These are phyloP conservation scores for Acronicta aceris DNA, from an alignment of 2,888 invertebrate genomes.

Conservation along the genomic window DNA sequence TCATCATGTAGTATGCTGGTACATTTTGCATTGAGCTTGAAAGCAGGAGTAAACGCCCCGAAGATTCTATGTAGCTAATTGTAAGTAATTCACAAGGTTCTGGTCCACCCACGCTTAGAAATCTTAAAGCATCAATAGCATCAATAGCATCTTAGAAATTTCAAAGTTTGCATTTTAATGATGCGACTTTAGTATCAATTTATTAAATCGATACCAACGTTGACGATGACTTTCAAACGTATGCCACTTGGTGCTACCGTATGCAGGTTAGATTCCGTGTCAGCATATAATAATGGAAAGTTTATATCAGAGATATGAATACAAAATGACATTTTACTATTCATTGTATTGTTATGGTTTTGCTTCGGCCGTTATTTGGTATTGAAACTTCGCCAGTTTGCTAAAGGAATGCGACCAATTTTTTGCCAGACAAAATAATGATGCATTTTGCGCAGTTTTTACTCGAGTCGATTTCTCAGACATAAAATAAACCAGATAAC, in stretches of 20 bases:
- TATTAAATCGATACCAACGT: constrained; percentile 3
- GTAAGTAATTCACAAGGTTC: not conserved
- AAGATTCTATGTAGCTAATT: constrained; percentile 4
- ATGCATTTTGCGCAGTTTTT: constrained; percentile 27
- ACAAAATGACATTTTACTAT: constrained; percentile 32
- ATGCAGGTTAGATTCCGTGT: constrained; percentile 49
- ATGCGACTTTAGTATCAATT: constrained; percentile 24
- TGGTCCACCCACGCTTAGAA: too few relatives aligned
- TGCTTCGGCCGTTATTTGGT: constrained; percentile 15
- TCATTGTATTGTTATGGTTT: constrained; percentile 23
- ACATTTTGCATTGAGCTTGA: not conserved
- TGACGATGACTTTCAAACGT: constrained; percentile 36
- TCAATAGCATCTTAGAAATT: not conserved
- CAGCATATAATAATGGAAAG: constrained; percentile 44
- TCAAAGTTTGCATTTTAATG: constrained; percentile 20
- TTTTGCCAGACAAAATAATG: constrained; percentile 13
- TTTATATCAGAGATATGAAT: constrained; percentile 46
- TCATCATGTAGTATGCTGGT: too few relatives aligned
- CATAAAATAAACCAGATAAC: constrained; percentile 14
- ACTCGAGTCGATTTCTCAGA: constrained; percentile 35
- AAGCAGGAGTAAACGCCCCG: constrained; percentile 16
- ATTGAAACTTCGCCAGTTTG: constrained; percentile 11
- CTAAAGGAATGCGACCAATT: constrained; percentile 39
- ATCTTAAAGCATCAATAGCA: too few relatives aligned
- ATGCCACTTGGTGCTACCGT: constrained; percentile 30